phyloP scores from a whole-genome alignment of 2,888 invertebrate species.

The Elysia crispata region DNA sequence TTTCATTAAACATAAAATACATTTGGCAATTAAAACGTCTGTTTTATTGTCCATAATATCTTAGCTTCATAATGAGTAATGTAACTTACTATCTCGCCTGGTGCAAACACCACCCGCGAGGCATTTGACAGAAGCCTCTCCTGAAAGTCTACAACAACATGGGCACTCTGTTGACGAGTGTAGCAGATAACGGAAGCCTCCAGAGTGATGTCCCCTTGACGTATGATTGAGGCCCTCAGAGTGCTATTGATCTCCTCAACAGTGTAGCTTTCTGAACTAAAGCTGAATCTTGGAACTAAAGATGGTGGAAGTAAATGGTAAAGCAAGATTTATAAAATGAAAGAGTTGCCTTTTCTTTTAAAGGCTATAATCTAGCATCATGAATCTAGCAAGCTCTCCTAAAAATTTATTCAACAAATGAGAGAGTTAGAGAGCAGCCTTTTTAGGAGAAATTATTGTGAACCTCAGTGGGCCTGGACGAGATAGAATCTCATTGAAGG shows the following conservation, averaged over 20 bases:
- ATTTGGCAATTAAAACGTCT: too few relatives aligned
- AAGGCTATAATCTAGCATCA: not conserved
- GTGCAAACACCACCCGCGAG: slow-evolving; percentile 73
- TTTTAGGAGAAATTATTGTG: too few relatives aligned
- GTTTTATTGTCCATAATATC: too few relatives aligned
- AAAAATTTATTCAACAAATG: too few relatives aligned
- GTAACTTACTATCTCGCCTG: slow-evolving; percentile 68
- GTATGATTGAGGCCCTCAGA: slow-evolving; percentile 69
- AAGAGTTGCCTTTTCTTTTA: not conserved
- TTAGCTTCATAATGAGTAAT: too few relatives aligned
- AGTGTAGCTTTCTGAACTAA: slow-evolving; percentile 64
- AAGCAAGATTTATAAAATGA: not conserved
- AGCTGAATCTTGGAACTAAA: slow-evolving; percentile 74
- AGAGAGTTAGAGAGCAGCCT: too few relatives aligned
- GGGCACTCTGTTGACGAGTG: slow-evolving; percentile 75
- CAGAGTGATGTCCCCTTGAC: slow-evolving; percentile 73
- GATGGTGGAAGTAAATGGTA: not conserved
- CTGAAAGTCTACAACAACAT: slow-evolving; percentile 73
- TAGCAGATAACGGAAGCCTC: slow-evolving; percentile 76
- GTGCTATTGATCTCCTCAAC: slow-evolving; percentile 70
- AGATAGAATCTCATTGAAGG: too few relatives aligned
- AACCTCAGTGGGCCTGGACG: too few relatives aligned
- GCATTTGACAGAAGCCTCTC: slow-evolving; percentile 71
- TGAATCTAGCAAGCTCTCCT: too few relatives aligned
- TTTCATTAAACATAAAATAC: too few relatives aligned